Percentiles rank a stretch among this genome's conserved stretches.
Conservation (phyloP, 2,113 vertebrate species). For the Tetraodon nigroviridis region DNA sequence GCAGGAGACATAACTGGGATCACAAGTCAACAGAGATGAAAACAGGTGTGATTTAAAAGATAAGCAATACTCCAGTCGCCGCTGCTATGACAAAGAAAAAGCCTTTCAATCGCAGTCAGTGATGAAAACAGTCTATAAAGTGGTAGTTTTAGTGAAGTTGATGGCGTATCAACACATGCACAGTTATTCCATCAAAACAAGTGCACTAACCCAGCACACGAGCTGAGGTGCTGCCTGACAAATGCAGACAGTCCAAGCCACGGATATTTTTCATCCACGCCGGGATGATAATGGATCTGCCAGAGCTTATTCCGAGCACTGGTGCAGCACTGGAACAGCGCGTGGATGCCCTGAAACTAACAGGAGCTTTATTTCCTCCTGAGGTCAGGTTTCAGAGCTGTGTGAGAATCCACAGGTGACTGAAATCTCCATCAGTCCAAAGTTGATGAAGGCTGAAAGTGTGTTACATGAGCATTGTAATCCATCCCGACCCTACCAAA, state of each 20-base stretch:
- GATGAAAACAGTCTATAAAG: background rate
- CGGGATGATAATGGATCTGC: background rate
- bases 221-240: background rate
- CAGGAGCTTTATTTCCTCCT: background rate
- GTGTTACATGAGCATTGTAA: background rate
- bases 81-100: background rate
- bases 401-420: background rate
- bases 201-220: background rate
- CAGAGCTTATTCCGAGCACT: background rate
- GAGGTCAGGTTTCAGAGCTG: constrained; percentile 7
- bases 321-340: background rate
- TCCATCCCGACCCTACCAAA: background rate
- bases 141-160: background rate
- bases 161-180: background rate
- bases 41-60: background rate
- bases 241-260: background rate
- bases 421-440: background rate
- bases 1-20: constrained; percentile 9
- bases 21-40: constrained; percentile 6
- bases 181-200: background rate
- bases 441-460: background rate
- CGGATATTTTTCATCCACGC: background rate
- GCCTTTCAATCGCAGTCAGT: background rate
- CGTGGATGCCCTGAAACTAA: background rate
- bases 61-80: background rate